A percentile compares a stretch with the other conserved stretches of the same genome.
Evolutionary conservation across 2,797 vertebrate genomes (phyloP).

Genomic region (Hemibagrus guttatus): DNA sequence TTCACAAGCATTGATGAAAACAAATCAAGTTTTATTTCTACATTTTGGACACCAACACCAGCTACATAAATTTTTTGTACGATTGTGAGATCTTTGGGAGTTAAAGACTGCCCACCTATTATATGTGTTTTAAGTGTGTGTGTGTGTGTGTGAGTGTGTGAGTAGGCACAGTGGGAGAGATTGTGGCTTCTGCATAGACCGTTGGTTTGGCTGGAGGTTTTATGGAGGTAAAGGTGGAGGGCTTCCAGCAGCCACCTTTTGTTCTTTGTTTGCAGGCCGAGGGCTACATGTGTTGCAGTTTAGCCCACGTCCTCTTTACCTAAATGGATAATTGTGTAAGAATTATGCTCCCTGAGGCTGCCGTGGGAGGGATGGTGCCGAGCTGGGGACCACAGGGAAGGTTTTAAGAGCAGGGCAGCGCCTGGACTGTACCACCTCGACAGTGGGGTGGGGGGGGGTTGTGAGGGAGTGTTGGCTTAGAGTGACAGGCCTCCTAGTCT

Average conservation of each 20-base stretch:
- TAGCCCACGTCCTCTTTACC: slow-evolving; percentile 57
- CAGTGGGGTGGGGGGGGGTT: not conserved
- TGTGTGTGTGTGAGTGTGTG: slow-evolving; percentile 18
- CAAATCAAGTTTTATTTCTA: not conserved
- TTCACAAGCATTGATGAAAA: not conserved
- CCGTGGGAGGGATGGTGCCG: slow-evolving; percentile 14
- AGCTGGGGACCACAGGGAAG: slow-evolving; percentile 27
- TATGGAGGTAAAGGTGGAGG: slow-evolving; percentile 52
- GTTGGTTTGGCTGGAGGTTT: slow-evolving; percentile 51
- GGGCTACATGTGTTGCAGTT: slow-evolving; percentile 59
- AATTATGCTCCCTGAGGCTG: slow-evolving; percentile 55
- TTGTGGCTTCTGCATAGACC: slow-evolving; percentile 54
- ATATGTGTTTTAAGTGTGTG: slow-evolving; percentile 8
- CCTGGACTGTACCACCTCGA: slow-evolving; percentile 31
- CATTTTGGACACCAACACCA: not conserved
- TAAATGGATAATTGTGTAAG: slow-evolving; percentile 63
- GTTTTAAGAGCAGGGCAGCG: slow-evolving; percentile 33
- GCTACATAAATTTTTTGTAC: not conserved
- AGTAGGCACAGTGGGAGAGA: slow-evolving; percentile 35
- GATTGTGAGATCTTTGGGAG: not conserved
- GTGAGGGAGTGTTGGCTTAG: not conserved
- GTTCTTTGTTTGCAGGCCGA: slow-evolving; percentile 59
- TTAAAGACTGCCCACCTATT: slow-evolving; percentile 32
- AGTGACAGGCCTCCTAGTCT: slow-evolving; percentile 34
- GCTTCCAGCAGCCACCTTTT: slow-evolving; percentile 58